A percentile compares a stretch with the other conserved stretches of the same genome.
phyloP scores from a whole-genome alignment of 2,113 vertebrate genomes.

The Bolborhynchus lineola region DNA sequence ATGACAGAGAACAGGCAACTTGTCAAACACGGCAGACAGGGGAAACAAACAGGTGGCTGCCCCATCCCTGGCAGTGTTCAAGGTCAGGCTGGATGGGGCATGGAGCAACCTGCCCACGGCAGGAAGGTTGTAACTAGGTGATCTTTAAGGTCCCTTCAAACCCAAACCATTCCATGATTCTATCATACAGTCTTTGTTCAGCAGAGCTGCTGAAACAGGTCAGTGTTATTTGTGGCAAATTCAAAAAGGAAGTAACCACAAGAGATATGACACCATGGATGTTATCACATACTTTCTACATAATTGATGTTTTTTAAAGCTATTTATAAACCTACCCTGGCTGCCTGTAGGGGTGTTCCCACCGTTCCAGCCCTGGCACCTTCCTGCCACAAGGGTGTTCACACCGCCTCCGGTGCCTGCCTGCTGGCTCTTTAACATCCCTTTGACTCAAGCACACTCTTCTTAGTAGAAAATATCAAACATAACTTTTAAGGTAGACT shows the following conservation, averaged over 20 bases:
- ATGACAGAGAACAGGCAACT: background rate
- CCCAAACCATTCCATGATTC: background rate
- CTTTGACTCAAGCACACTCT: accelerated
- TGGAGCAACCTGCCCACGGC: background rate
- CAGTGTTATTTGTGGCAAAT: accelerated
- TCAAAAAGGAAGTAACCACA: background rate
- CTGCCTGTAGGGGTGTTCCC: background rate
- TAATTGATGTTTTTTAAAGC: accelerated
- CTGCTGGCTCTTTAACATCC: accelerated
- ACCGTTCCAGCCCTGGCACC: accelerated
- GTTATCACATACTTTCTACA: background rate
- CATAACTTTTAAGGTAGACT: background rate
- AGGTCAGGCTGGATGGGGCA: background rate
- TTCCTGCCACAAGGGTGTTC: accelerated
- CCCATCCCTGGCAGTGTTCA: background rate
- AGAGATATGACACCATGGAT: background rate
- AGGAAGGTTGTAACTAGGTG: background rate
- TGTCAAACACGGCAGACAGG: background rate
- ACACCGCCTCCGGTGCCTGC: background rate
- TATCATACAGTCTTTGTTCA: background rate
- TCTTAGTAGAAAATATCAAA: background rate
- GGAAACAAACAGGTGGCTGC: background rate
- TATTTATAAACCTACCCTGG: background rate
- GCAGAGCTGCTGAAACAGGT: background rate
- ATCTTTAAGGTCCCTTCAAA: background rate